Conservation (phyloP, 1,140 invertebrate species). For the Trypoxylus dichotomus region DNA sequence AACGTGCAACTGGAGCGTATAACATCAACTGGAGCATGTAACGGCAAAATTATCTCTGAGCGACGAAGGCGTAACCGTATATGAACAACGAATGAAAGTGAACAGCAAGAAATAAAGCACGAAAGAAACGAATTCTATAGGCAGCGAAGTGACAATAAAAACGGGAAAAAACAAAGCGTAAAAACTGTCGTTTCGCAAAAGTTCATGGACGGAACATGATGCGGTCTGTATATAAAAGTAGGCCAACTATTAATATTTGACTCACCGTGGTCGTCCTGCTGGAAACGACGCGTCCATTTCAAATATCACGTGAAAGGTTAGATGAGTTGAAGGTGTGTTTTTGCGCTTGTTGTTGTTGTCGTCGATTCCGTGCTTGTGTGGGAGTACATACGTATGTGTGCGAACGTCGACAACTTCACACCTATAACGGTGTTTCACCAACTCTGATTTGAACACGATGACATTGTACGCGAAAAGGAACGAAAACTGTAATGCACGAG, state of each 20-base stretch:
- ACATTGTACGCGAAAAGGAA: background rate
- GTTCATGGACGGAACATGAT: background rate
- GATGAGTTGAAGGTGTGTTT: background rate
- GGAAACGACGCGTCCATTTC: slow-evolving; percentile 17
- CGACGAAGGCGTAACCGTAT: background rate
- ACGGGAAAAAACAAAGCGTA: background rate
- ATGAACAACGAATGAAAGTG: too few relatives aligned
- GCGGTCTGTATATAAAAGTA: background rate
- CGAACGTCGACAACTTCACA: background rate
- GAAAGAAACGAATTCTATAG: background rate
- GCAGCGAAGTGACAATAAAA: background rate
- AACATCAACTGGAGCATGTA: background rate
- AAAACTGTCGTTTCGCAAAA: slow-evolving; percentile 10
- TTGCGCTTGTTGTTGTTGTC: background rate
- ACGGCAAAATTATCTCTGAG: background rate
- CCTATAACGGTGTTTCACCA: background rate
- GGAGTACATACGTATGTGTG: background rate
- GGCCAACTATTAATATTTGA: slow-evolving; percentile 25
- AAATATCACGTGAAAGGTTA: slow-evolving; percentile 21
- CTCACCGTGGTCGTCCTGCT: slow-evolving; percentile 9
- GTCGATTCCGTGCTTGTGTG: background rate
- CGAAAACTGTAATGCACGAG: background rate
- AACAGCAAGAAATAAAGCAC: background rate
- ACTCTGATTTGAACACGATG: background rate
- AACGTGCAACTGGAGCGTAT: too few relatives aligned